Conservation (phyloP, 2,888 invertebrate genomes). For the Blastobasis adustella region DNA sequence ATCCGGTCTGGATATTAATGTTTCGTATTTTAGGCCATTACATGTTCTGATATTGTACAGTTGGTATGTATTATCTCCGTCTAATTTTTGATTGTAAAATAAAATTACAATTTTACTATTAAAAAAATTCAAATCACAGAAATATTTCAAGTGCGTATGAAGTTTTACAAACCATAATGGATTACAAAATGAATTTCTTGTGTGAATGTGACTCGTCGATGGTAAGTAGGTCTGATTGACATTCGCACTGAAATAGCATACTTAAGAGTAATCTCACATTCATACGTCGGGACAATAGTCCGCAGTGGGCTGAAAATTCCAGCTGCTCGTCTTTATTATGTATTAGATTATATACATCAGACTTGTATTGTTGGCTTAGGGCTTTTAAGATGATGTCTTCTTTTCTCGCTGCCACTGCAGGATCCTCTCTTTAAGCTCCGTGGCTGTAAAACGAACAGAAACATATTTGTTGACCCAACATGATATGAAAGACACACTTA, state of each 20-base stretch:
- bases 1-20: too few species aligned
- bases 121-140: conserved; percentile 7
- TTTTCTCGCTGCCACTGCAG: conserved; percentile 90
- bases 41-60: neutral
- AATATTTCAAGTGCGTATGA: conserved; percentile 8
- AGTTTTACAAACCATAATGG: neutral
- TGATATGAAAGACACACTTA: too few species aligned
- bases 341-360: conserved; percentile 66
- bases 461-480: neutral
- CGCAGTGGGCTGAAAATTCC: conserved; percentile 45
- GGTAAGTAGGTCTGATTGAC: conserved; percentile 15
- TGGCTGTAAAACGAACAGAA: conserved; percentile 70
- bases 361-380: conserved; percentile 50
- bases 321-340: conserved; percentile 53
- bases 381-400: conserved; percentile 63
- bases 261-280: conserved; percentile 65
- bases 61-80: too few species aligned
- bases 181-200: too few species aligned
- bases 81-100: neutral
- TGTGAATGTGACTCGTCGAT: too few species aligned
- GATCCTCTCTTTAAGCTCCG: conserved; percentile 90
- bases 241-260: conserved; percentile 39
- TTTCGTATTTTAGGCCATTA: conserved; percentile 3
- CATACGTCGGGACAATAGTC: conserved; percentile 63
- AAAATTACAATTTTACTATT: neutral